Percentiles rank a stretch among this genome's conserved stretches.
Conservation (phyloP, 2,113 vertebrate species). For the Tympanuchus pallidicinctus region DNA sequence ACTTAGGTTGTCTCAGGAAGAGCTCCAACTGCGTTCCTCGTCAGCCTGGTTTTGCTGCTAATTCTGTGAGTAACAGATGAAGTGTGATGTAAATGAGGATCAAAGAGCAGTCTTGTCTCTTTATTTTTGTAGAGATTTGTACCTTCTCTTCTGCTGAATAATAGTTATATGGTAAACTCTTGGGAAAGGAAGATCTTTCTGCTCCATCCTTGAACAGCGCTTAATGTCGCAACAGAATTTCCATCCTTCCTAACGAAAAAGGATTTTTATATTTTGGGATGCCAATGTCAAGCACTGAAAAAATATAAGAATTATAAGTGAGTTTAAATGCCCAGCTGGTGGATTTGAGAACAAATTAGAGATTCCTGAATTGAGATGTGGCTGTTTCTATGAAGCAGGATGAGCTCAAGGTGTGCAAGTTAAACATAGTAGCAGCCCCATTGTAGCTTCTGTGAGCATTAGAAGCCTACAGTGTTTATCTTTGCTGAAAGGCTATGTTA, state of each 20-base stretch:
- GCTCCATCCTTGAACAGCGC: not conserved
- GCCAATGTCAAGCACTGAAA: not conserved
- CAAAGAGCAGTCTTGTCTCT: not conserved
- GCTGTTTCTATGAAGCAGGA: not conserved
- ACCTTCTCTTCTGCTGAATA: not conserved
- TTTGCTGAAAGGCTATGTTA: constrained; percentile 51
- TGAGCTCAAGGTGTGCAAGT: constrained; percentile 3
- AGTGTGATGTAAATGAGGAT: not conserved
- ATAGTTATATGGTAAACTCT: accelerated
- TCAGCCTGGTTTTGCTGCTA: not conserved
- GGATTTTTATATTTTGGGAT: not conserved
- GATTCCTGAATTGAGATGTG: not conserved
- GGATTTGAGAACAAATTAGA: not conserved
- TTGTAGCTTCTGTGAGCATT: not conserved
- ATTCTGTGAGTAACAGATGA: not conserved
- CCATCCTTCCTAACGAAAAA: not conserved
- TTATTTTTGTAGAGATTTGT: not conserved
- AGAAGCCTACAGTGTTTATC: constrained; percentile 36
- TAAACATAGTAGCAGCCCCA: not conserved
- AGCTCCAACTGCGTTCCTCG: not conserved
- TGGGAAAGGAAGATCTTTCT: not conserved
- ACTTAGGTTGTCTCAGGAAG: not conserved
- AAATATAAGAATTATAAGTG: not conserved
- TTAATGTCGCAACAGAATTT: not conserved
- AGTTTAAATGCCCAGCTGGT: not conserved